Conservation (phyloP, 2,888 invertebrate genomes). For the Orgyia antiqua region DNA sequence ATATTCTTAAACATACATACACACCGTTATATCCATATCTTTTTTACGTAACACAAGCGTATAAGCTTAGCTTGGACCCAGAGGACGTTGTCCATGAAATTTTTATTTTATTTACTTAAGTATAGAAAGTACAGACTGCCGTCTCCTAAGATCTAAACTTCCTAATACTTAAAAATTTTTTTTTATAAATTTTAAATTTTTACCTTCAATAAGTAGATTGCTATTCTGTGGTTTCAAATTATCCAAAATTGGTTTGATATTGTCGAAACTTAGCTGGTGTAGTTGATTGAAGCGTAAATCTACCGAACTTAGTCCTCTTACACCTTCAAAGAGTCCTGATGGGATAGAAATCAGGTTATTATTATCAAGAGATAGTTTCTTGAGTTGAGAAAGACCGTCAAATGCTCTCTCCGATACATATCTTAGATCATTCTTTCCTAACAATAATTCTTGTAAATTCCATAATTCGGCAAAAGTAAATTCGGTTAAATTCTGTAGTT, state of each 20-base stretch:
- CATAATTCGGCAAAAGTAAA: conserved; percentile 88
- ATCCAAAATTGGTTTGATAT: conserved; percentile 86
- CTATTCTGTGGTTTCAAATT: conserved; percentile 86
- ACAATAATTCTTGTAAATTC: conserved; percentile 82
- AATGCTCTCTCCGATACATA: conserved; percentile 87
- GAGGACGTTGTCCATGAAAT: too few relatives aligned
- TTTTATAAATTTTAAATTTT: too few relatives aligned
- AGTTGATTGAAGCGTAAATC: conserved; percentile 88
- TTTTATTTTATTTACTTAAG: too few relatives aligned
- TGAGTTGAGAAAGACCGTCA: conserved; percentile 84
- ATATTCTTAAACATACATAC: too few relatives aligned
- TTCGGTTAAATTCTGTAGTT: conserved; percentile 87
- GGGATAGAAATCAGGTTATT: conserved; percentile 86
- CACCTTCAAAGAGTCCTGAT: conserved; percentile 84
- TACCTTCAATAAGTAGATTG: conserved; percentile 87
- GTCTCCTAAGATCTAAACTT: too few relatives aligned
- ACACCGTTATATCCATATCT: too few relatives aligned
- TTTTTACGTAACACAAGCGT: too few relatives aligned
- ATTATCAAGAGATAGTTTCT: conserved; percentile 84
- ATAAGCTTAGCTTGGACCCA: too few relatives aligned
- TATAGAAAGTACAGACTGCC: too few relatives aligned
- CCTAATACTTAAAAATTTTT: too few relatives aligned
- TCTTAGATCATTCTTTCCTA: conserved; percentile 84
- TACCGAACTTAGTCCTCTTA: conserved; percentile 83
- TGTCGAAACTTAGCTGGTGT: conserved; percentile 86